phyloP scores from a whole-genome alignment of 1,140 invertebrate genomes.

The Drosophila tsacasi region DNA sequence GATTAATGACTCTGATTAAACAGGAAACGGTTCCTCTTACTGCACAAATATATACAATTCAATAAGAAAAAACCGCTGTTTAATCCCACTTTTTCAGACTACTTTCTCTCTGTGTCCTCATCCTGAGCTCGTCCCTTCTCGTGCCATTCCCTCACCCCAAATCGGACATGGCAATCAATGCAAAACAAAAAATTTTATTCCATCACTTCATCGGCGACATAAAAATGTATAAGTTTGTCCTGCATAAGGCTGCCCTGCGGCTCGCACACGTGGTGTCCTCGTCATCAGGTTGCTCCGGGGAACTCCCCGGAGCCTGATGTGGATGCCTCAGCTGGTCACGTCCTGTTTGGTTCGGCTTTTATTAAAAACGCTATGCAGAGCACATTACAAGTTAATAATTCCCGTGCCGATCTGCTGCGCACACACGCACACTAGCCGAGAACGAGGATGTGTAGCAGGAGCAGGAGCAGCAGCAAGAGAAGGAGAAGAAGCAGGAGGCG shows the following conservation, averaged over 20 bases:
- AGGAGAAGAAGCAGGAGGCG: background rate
- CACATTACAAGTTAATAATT: constrained; percentile 84
- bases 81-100: background rate
- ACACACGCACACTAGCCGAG: constrained; percentile 15
- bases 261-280: constrained; percentile 73
- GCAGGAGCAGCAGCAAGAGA: background rate
- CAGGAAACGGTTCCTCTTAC: background rate
- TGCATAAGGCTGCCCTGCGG: constrained; percentile 46
- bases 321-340: constrained; percentile 67
- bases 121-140: background rate
- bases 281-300: constrained; percentile 64
- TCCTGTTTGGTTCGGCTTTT: constrained; percentile 73
- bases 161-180: constrained; percentile 78
- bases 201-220: constrained; percentile 80
- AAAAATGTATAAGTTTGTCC: constrained; percentile 74
- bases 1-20: too few species aligned
- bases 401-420: constrained; percentile 62
- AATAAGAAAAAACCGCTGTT: background rate
- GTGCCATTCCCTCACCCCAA: constrained; percentile 10
- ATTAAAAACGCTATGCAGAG: constrained; percentile 84
- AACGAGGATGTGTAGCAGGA: background rate
- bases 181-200: constrained; percentile 77
- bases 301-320: constrained; percentile 31
- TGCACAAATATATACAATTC: too few species aligned
- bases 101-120: constrained; percentile 7